Base-by-base conservation (phyloP, 2,888 invertebrate genomes). In the Gasteruption jaculator region DNA sequence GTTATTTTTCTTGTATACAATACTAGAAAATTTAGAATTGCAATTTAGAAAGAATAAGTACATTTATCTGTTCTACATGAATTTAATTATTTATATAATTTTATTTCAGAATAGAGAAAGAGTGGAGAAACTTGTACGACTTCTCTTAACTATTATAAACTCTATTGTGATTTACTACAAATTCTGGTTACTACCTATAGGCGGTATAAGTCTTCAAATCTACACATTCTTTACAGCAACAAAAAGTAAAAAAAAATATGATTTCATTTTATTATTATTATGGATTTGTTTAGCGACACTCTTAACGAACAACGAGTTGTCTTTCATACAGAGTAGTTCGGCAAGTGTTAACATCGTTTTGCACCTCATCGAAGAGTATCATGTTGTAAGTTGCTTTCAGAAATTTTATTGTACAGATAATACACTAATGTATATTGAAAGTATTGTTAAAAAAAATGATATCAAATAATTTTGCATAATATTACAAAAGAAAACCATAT, bases 201-300 rank as follows among this genome's bases (percentile, higher is more conserved):
- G 56, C 27, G 69, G 69, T 35, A 44, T 62, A 19, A 45, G 65
- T 25, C 49, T 63, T 14, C 69, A 70, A 48, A 38, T 61, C 6
- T 54, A 50, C 15, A 50, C 56, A n/a, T 58, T 50, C 38, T 50
- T 55, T 4, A 35, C 46, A 22, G 42, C 48, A 36, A 46, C 51
- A 26, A 48, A 45, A 7, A 50, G 38, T 10, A 52, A 43, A 44
- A 50, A 50, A 39, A 45, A 27, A 36, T 54, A 42, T 2, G 59
- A 68, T 41, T 42, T 59, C 32, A 50, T 68, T 7, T 48, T 61
- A 34, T 46, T 57, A 32, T 40, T 63, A 45, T 50, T 69, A 30
- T 69, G 69, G 70, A 47, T 60, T n/a, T 61, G 54, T 38, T 52
- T 66, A 5, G 52, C 55, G 37, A 25, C 49, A 19, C 42, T 65